These are phyloP conservation scores for Percopsis omiscomaycus DNA, from an alignment of 2,797 vertebrate genomes.

Conservation along the genomic window DNA sequence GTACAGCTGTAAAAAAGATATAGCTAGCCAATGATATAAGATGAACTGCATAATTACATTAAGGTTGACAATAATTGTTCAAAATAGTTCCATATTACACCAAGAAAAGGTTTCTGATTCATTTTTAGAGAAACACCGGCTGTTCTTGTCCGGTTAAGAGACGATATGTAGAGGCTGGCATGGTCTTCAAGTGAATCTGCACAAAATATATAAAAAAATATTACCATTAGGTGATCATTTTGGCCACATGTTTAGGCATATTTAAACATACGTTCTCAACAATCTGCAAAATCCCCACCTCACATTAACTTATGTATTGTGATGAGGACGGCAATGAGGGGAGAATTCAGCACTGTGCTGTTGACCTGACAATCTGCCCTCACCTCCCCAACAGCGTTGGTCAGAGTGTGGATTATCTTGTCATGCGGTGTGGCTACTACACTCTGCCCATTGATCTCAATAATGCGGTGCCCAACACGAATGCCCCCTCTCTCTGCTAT, in stretches of 20 bases:
- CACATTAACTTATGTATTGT: neutral
- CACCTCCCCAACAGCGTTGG: constrained; percentile 88
- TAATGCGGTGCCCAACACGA: constrained; percentile 94
- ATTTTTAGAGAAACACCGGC: constrained; percentile 87
- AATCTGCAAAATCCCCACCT: neutral
- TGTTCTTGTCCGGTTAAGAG: constrained; percentile 94
- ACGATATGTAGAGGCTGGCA: constrained; percentile 95
- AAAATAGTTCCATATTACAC: constrained; percentile 3
- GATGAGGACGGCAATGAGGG: neutral
- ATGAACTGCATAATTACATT: constrained; percentile 63
- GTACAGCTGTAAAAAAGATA: constrained; percentile 53
- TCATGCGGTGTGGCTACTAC: constrained; percentile 91
- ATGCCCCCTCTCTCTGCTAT: constrained; percentile 93
- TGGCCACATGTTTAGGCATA: no score
- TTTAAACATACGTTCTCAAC: neutral
- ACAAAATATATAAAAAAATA: constrained; percentile 5
- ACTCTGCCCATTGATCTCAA: constrained; percentile 96
- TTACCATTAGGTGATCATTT: neutral
- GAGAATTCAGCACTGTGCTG: neutral
- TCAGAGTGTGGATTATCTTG: constrained; percentile 91
- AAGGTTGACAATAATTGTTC: constrained; percentile 54
- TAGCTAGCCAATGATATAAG: constrained; percentile 28
- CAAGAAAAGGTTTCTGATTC: constrained; percentile 5
- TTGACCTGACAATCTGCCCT: constrained; percentile 8
- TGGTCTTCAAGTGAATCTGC: constrained; percentile 96